Evolutionary conservation across 2,888 invertebrate species (phyloP).

Genomic region (Andrena haemorrhoa): DNA sequence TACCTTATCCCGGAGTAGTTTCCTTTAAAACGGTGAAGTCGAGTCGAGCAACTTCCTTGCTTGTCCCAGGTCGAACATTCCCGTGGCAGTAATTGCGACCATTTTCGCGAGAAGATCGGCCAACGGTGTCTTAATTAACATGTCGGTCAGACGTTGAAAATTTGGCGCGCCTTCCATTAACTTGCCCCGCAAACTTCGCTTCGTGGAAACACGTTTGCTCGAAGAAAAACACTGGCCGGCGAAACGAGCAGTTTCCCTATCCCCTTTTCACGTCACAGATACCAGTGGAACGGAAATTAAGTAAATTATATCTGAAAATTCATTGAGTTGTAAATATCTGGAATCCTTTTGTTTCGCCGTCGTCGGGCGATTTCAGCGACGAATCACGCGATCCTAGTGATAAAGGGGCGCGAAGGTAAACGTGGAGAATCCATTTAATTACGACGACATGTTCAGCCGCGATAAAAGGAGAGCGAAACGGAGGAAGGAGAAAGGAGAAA

Average conservation of each 20-base stretch:
- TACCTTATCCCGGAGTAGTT: neutral
- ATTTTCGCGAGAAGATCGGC: conserved; percentile 24
- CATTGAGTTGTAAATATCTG: neutral
- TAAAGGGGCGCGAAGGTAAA: neutral
- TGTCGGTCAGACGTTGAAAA: conserved; percentile 12
- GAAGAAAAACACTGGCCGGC: neutral
- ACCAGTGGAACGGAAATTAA: neutral
- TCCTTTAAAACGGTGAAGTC: conserved; percentile 16
- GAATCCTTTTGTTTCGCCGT: neutral
- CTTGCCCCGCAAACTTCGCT: neutral
- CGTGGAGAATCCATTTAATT: conserved; percentile 33
- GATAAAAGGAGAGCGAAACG: conserved; percentile 4
- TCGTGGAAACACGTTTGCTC: neutral
- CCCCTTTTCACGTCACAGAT: neutral
- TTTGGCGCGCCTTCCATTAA: conserved; percentile 1
- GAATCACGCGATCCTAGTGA: neutral
- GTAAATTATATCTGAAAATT: neutral
- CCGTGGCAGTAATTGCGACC: conserved; percentile 20
- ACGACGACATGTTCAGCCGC: conserved; percentile 23
- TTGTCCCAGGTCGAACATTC: neutral
- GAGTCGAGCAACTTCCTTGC: neutral
- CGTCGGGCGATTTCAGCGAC: neutral
- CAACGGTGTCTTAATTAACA: conserved; percentile 45
- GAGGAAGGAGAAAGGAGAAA: conserved; percentile 5
- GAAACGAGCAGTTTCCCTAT: neutral